Percentiles rank a stretch among this genome's conserved stretches.
phyloP scores from a whole-genome alignment of 2,888 invertebrate species.

The Sesamia inferens region DNA sequence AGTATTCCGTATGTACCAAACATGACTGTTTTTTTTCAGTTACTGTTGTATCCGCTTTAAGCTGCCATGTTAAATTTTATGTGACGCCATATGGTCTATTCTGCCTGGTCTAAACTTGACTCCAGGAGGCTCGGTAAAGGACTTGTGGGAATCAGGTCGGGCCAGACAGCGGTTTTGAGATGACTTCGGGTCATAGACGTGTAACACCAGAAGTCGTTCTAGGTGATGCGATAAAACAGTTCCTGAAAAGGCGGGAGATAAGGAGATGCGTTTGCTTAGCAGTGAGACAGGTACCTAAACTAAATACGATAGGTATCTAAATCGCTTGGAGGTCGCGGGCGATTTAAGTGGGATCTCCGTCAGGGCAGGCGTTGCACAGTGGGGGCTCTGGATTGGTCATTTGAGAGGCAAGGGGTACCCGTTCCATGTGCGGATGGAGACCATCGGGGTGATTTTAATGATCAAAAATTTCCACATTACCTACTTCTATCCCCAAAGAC shows the following conservation, averaged over 20 bases:
- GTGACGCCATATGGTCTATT: neutral
- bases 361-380: too few species aligned
- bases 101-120: neutral
- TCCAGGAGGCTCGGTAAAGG: neutral
- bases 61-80: neutral
- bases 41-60: neutral
- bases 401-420: too few species aligned
- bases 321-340: too few species aligned
- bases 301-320: neutral
- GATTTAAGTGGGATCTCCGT: too few species aligned
- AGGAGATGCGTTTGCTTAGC: neutral
- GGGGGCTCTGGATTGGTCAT: too few species aligned
- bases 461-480: too few species aligned
- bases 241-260: neutral
- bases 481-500: too few species aligned
- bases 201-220: neutral
- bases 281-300: neutral
- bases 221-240: neutral
- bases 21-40: neutral
- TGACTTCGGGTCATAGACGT: neutral
- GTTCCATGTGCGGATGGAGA: too few species aligned
- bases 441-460: too few species aligned
- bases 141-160: neutral
- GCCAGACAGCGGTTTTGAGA: neutral
- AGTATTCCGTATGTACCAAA: neutral